Base-by-base conservation (phyloP, 2,888 invertebrate species). In the Luperina nickerlii region DNA sequence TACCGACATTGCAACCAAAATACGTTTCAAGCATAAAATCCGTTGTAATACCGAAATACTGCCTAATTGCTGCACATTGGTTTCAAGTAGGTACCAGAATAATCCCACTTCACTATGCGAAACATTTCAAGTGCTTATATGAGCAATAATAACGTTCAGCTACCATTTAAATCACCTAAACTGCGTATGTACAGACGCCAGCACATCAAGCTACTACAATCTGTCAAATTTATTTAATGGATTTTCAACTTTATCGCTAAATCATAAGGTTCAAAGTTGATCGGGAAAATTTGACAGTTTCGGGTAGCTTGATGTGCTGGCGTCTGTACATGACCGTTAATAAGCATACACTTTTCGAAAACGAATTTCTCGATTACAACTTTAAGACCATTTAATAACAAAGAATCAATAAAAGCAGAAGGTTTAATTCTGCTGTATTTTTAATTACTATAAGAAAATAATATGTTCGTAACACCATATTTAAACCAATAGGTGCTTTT, bases 151-250 rank as follows among this genome's bases (percentile, higher is more conserved):
- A 69, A 27, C n/a, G 20, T 51, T 69, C 45, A 13, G n/a, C 32
- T 69, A 51, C 32, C 32, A 27, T 82, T 75, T 48, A 66, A 85
- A 71, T 68, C 65, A 57, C 42, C 38, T 78, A 27, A 27, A 78
- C 48, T 48, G n/a, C 0, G 13, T 48, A 7, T 0, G 3, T 27
- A n/a, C n/a, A n/a, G n/a, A n/a, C n/a, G n/a, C n/a, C n/a, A n/a
- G n/a, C n/a, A n/a, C n/a, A n/a, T n/a, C n/a, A n/a, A n/a, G n/a
- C n/a, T n/a, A n/a, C n/a, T n/a, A n/a, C n/a, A n/a, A n/a, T n/a
- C n/a, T n/a, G n/a, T n/a, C n/a, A n/a, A n/a, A n/a, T n/a, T n/a
- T n/a, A n/a, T n/a, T n/a, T n/a, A n/a, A n/a, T n/a, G n/a, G n/a
- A n/a, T n/a, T n/a, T n/a, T n/a, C n/a, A n/a, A n/a, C n/a, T n/a